Base-by-base conservation (phyloP, 2,888 invertebrate genomes). In the Eristalis arbustorum region DNA sequence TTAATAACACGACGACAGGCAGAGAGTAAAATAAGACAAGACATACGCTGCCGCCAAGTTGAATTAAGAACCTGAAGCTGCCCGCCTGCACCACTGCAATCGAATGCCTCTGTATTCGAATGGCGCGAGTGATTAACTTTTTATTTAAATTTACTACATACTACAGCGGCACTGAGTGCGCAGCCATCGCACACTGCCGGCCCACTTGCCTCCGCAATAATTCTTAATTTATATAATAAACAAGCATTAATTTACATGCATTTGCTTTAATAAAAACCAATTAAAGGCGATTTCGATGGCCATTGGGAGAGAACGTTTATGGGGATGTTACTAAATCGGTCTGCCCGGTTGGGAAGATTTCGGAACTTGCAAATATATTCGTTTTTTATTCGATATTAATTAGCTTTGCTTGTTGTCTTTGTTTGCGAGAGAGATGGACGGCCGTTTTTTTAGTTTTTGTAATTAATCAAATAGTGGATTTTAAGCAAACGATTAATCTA, bases 191-290 rank as follows among this genome's bases (percentile, higher is more conserved):
- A 31, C 72, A 66, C 67, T 66, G 62, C 64, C 66, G n/a, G 71
- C 78, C 75, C 78, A 83, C 83, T 87, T 68, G 67, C 40, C 72
- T 59, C 64, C 59, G 78, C 83, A 78, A 83, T 87, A 87, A 83
- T 87, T 87, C 83, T 87, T 83, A 87, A 87, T 87, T 87, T 83
- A 83, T 87, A 71, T 75, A 78, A 87, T 87, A 87, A 87, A 87
- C 78, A 87, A 78, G 83, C 87, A 83, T 83, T 83, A 87, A 87
- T 87, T 83, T 83, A 87, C 87, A 83, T 83, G 78, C 87, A 87
- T 87, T 87, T 67, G 87, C 83, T 61, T 83, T 87, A 87, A 87
- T 87, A 87, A 87, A 87, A 87, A 87, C 83, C 87, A 87, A 87
- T 87, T 87, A 87, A 87, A 78, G 78, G 67, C 83, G 87, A 78